phyloP scores from a whole-genome alignment of 2,888 invertebrate genomes.

The Apotomis betuletana region DNA sequence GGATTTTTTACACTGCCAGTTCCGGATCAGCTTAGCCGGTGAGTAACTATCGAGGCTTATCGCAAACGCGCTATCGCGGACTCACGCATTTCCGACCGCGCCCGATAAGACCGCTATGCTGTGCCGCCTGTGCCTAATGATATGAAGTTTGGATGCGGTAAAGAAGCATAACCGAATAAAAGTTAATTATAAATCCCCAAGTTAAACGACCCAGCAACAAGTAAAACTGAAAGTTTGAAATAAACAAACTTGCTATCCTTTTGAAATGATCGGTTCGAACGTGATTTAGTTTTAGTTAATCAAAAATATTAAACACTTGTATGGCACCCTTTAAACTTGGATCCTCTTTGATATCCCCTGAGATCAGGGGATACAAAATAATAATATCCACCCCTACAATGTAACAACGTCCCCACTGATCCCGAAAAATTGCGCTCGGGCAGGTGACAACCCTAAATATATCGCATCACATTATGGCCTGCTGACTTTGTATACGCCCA shows the following conservation, averaged over 20 bases:
- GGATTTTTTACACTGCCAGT: slow-evolving; percentile 79
- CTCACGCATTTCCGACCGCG: slow-evolving; percentile 83
- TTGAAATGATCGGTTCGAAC: no score
- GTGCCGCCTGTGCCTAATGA: slow-evolving; percentile 62
- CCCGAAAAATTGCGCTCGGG: slow-evolving; percentile 49
- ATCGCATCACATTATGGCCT: slow-evolving; percentile 35
- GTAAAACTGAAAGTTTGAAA: no score
- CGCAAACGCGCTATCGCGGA: slow-evolving; percentile 79
- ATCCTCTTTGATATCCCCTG: slow-evolving; percentile 44
- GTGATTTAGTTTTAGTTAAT: neutral
- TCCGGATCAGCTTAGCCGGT: slow-evolving; percentile 83
- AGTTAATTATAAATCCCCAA: slow-evolving; percentile 38
- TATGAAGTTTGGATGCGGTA: slow-evolving; percentile 56
- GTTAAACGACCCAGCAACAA: neutral
- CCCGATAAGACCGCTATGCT: slow-evolving; percentile 75
- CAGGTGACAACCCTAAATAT: slow-evolving; percentile 53
- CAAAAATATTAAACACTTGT: neutral
- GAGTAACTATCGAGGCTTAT: slow-evolving; percentile 78
- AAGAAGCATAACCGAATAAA: slow-evolving; percentile 40
- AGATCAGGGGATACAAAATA: slow-evolving; percentile 51
- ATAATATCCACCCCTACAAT: slow-evolving; percentile 52
- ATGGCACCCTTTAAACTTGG: slow-evolving; percentile 47
- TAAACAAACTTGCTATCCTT: no score
- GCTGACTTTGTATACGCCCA: slow-evolving; percentile 26
- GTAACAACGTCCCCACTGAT: slow-evolving; percentile 51